phyloP scores from a whole-genome alignment of 2,113 vertebrate genomes.

The Pelodiscus sinensis region DNA sequence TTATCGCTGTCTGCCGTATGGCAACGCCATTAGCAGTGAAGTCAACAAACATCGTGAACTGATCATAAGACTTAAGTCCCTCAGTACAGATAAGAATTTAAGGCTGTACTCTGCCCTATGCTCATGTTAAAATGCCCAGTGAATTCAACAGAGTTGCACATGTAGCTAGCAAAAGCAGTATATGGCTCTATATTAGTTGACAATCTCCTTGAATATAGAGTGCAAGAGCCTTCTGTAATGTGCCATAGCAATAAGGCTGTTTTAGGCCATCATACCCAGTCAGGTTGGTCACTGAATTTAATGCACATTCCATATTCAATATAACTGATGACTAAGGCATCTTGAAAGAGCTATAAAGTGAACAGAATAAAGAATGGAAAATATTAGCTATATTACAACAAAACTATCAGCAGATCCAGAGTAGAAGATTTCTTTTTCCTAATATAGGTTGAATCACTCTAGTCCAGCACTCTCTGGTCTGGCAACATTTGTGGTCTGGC shows the following conservation, averaged over 20 bases:
- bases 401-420: neutral
- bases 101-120: neutral
- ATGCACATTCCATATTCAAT: neutral
- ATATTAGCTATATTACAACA: neutral
- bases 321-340: neutral
- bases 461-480: too few relatives aligned
- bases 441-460: neutral
- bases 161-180: constrained; percentile 10
- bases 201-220: neutral
- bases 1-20: constrained; percentile 36
- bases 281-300: constrained; percentile 5
- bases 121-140: constrained; percentile 3
- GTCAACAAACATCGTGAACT: constrained; percentile 50
- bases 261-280: neutral
- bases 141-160: neutral
- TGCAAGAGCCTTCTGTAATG: neutral
- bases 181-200: neutral
- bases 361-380: neutral
- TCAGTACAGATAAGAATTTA: neutral
- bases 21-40: constrained; percentile 44
- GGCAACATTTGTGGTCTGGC: too few relatives aligned
- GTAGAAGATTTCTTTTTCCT: neutral
- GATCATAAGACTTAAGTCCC: neutral
- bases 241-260: neutral
- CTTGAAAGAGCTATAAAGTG: neutral